A percentile compares a stretch with the other conserved stretches of the same genome.
Evolutionary conservation across 2,888 invertebrate genomes (phyloP).

Genomic region (Blastobasis adustella): DNA sequence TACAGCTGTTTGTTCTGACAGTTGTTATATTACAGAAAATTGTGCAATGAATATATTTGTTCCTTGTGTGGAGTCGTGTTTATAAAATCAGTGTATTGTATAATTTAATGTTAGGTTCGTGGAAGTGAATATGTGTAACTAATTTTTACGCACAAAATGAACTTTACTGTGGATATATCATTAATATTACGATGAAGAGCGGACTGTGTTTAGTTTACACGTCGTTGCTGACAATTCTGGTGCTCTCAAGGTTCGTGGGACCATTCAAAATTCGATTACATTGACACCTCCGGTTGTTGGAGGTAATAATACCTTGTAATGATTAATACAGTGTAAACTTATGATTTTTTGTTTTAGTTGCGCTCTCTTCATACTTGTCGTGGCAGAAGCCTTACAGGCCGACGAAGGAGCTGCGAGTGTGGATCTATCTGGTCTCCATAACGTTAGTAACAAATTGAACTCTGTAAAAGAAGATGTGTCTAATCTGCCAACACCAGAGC

Average conservation of each 20-base stretch:
- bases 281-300: neutral
- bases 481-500: constrained; percentile 16
- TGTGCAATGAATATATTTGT: constrained; percentile 32
- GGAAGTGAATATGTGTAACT: constrained; percentile 44
- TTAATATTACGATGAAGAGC: constrained; percentile 76
- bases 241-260: constrained; percentile 71
- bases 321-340: neutral
- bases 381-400: constrained; percentile 69
- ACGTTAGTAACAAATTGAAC: constrained; percentile 50
- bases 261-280: neutral
- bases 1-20: constrained; percentile 20
- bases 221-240: constrained; percentile 75
- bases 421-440: constrained; percentile 59
- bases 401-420: constrained; percentile 41
- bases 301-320: neutral
- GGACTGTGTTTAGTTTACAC: constrained; percentile 74
- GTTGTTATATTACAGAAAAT: constrained; percentile 23
- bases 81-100: constrained; percentile 17
- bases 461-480: constrained; percentile 24
- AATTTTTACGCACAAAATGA: constrained; percentile 65
- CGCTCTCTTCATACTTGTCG: constrained; percentile 74
- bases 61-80: constrained; percentile 16
- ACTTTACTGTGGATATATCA: constrained; percentile 64
- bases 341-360: constrained; percentile 52
- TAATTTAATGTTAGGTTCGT: constrained; percentile 15